Evolutionary conservation across 1,140 invertebrate genomes (phyloP), one percentile per base, ranked within the genome.

Genomic region (Maconellicoccus hirsutus): DNA sequence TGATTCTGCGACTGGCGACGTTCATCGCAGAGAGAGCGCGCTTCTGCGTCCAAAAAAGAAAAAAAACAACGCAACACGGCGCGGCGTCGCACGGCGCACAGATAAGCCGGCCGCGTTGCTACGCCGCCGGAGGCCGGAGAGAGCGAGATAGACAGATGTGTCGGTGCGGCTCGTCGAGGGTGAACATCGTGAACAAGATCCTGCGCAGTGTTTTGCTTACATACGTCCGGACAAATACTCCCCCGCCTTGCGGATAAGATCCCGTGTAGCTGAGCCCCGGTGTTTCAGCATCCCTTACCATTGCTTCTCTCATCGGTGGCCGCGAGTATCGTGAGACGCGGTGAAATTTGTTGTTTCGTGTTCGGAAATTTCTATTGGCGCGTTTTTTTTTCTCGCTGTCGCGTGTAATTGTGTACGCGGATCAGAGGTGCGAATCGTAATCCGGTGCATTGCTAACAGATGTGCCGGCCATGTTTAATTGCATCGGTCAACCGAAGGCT

Each of bases 221-320:
- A 52, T 52, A 52, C 42, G 42, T 52, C 42, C 42, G 42, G 42
- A 52, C 42, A 52, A 52, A 52, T 16, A 52, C 42, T 52, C 42
- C 42, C 42, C 42, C 42, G 42, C 42, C 42, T 52, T 16, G 42
- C 29, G 12, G 29, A 33, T 33, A 19, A 52, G 42, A 52, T 16
- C 12, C 42, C 12, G 42, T 16, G n/a, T 23, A 66, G 61, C 10
- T 66, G 61, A 66, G 61, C 61, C 61, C 61, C 25, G 61, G 61
- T 66, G 61, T 66, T 66, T 66, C 61, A 66, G 61, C 61, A 66
- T 66, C 61, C 61, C 61, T 66, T 66, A 23, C 25, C 59, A 66
- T 23, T 16, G 61, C 61, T 66, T 23, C 61, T 66, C 61, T 66
- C 22, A 4, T 66, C 52, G 29, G 4, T 59, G 3, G 52, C 6